Evolutionary conservation across 2,888 invertebrate genomes (phyloP).

Genomic region (Amorpha juglandis): DNA sequence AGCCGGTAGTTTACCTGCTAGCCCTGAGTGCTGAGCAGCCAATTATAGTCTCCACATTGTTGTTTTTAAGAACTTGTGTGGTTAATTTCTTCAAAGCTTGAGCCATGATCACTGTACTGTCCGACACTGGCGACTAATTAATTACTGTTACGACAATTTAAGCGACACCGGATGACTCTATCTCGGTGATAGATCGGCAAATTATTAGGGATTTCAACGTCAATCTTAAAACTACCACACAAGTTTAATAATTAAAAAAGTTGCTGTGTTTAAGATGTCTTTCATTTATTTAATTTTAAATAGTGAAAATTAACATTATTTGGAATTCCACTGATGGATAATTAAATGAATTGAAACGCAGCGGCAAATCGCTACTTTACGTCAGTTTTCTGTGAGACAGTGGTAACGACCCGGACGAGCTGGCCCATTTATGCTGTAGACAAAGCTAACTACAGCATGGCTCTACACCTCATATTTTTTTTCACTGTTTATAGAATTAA

Average conservation of each 20-base stretch:
- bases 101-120: conserved; percentile 58
- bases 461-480: too few relatives aligned
- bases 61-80: conserved; percentile 64
- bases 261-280: too few relatives aligned
- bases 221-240: not conserved
- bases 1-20: conserved; percentile 68
- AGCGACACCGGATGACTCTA: conserved; percentile 15
- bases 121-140: conserved; percentile 37
- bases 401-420: too few relatives aligned
- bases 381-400: too few relatives aligned
- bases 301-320: too few relatives aligned
- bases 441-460: too few relatives aligned
- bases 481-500: too few relatives aligned
- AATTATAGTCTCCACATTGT: conserved; percentile 59
- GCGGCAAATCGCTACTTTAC: too few relatives aligned
- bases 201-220: conserved; percentile 13
- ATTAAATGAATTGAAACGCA: too few relatives aligned
- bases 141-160: conserved; percentile 25
- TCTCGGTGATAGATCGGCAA: conserved; percentile 15
- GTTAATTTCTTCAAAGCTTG: conserved; percentile 65
- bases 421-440: too few relatives aligned
- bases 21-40: conserved; percentile 55
- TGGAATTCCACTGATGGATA: too few relatives aligned
- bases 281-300: too few relatives aligned
- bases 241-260: not conserved